Conservation (phyloP, 2,113 vertebrate genomes). For the Willisornis vidua region DNA sequence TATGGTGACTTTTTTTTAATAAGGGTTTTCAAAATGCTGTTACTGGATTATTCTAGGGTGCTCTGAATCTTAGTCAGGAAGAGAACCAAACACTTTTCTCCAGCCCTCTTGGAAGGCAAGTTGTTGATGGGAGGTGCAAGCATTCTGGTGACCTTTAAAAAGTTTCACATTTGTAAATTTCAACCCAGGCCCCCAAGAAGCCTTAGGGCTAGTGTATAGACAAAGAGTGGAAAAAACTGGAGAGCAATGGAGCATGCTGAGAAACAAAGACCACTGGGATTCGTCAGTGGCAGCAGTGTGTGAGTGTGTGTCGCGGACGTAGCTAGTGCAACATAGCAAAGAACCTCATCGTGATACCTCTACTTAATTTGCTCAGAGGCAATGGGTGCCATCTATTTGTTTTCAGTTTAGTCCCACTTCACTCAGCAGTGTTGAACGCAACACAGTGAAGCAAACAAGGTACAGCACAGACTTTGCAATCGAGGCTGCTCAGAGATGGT, state of each 20-base stretch:
- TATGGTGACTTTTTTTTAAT: slow-evolving; percentile 45
- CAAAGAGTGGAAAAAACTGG: not conserved
- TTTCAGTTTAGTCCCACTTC: not conserved
- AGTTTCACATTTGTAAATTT: slow-evolving; percentile 1
- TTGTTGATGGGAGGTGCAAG: not conserved
- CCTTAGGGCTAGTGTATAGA: not conserved
- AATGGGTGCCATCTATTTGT: not conserved
- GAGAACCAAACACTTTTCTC: not conserved
- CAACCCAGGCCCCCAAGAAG: not conserved
- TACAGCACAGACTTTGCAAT: not conserved
- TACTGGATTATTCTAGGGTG: not conserved
- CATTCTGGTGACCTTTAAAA: not conserved
- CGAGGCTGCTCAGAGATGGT: not conserved
- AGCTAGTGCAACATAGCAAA: accelerated
- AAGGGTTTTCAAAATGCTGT: slow-evolving; percentile 18
- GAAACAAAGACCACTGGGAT: not conserved
- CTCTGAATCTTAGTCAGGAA: not conserved
- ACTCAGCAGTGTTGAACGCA: accelerated
- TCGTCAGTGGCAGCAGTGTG: not conserved
- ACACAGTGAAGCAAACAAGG: not conserved
- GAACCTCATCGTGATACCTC: not conserved
- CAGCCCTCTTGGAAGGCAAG: not conserved
- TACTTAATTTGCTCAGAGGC: not conserved
- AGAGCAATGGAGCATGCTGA: not conserved
- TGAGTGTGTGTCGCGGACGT: not conserved